These are phyloP conservation scores for Myotis findleyi DNA, from an alignment of 2,797 vertebrate species.

Conservation along the genomic window DNA sequence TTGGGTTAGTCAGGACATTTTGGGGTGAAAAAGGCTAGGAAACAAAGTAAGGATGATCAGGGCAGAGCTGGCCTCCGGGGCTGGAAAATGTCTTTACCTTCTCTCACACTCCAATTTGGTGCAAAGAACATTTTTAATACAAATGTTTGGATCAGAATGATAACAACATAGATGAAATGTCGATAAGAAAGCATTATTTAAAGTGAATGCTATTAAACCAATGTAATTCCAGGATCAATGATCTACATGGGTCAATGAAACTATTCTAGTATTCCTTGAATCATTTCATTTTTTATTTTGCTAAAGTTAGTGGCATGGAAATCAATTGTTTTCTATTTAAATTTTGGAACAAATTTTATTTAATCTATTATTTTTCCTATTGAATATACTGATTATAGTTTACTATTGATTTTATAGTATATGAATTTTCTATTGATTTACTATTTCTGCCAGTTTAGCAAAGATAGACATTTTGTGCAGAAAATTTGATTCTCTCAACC, in stretches of 20 bases:
- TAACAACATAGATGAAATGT: neutral
- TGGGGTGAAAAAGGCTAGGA: neutral
- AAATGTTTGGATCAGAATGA: conserved; percentile 19
- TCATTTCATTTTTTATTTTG: conserved; percentile 13
- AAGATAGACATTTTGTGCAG: neutral
- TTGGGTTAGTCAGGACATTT: neutral
- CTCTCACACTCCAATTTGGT: neutral
- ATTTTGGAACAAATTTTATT: conserved; percentile 43
- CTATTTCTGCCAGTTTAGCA: conserved; percentile 49
- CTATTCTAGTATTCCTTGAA: conserved; percentile 27
- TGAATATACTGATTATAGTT: conserved; percentile 20
- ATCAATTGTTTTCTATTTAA: conserved; percentile 43
- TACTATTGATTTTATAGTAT: conserved; percentile 40
- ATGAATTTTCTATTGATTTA: conserved; percentile 52
- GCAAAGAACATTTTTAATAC: neutral
- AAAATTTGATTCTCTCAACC: conserved; percentile 49
- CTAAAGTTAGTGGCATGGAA: conserved; percentile 18
- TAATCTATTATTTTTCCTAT: neutral
- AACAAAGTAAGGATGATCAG: neutral
- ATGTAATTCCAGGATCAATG: conserved; percentile 24
- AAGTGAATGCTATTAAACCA: neutral
- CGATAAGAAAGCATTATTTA: conserved; percentile 35
- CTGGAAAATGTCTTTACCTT: neutral
- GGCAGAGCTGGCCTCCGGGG: neutral
- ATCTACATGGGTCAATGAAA: neutral